Evolutionary conservation across 1,140 invertebrate species (phyloP), one percentile per base, ranked within the genome.

Genomic region (Orchestia grillus): DNA sequence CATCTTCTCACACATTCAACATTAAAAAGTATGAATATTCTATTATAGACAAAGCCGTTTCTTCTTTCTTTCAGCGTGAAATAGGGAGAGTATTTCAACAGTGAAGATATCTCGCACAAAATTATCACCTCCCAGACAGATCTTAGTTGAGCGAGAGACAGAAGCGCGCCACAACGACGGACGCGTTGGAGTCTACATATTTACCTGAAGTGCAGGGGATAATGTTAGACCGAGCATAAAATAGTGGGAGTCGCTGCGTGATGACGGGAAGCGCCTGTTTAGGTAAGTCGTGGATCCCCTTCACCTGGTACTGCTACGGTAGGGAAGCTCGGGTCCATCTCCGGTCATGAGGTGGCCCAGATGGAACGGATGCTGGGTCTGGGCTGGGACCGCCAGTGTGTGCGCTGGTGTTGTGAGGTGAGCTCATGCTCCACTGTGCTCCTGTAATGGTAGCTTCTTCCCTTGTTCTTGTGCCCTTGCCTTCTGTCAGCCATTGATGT

Each of bases 391-490:
- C 15, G 62, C 62, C 62, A 77, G 62, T 77, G 62, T 77, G 62
- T 77, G 62, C 62, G 62, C 62, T 77, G 62, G 62, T 77, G 62
- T 77, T 77, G 62, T 77, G 62, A 77, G 62, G 62, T 77, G 62
- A 77, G 62, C 28, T 77, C 62, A 77, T 77, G 62, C 62, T 77
- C 62, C 28, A 77, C 62, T 3, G 62, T 77, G 62, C 62, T 77
- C 62, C 62, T 77, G 62, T 77, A 77, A 77, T 77, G 62, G 36
- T 77, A 23, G 1, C 62, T 77, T 77, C 62, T 77, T 77, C 62
- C 62, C 62, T 77, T 77, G 62, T 77, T 77, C 62, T 77, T 28
- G 62, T 77, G 62, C 28, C 62, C 62, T 28, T 77, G 62, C 62
- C 62, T 77, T 77, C 62, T 77, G 62, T 77, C 62, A 23, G 62